phyloP scores from a whole-genome alignment of 2,797 vertebrate genomes.

The Harpagifer antarcticus region DNA sequence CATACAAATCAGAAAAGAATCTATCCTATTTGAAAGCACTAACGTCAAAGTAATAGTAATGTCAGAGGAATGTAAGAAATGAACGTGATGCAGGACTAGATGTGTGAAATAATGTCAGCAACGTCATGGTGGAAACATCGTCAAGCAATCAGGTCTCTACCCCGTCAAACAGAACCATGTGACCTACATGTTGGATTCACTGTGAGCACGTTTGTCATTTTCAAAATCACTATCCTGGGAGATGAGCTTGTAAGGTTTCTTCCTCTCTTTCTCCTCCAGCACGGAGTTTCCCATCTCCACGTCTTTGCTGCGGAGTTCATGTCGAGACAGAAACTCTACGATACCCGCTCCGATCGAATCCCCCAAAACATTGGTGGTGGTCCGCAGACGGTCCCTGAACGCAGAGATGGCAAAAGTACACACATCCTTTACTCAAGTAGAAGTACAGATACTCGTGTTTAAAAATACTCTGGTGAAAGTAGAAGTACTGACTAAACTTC shows the following conservation, averaged over 20 bases:
- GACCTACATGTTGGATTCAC: constrained; percentile 95
- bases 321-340: constrained; percentile 94
- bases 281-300: constrained; percentile 96
- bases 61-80: constrained; percentile 38
- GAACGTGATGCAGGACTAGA: background rate
- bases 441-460: too few species aligned
- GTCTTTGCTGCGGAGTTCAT: constrained; percentile 92
- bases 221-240: constrained; percentile 92
- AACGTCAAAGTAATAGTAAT: background rate
- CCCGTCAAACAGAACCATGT: constrained; percentile 13
- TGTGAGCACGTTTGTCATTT: constrained; percentile 90
- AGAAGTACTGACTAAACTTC: too few species aligned
- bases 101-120: constrained; percentile 20
- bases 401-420: too few species aligned
- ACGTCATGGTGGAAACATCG: constrained; percentile 4
- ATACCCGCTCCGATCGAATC: constrained; percentile 97
- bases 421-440: too few species aligned
- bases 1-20: constrained; percentile 22
- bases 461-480: too few species aligned
- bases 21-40: constrained; percentile 30
- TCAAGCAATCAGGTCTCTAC: constrained; percentile 8
- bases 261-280: constrained; percentile 96
- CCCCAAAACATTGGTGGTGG: constrained; percentile 96
- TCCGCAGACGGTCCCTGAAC: constrained; percentile 94
- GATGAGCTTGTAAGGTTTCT: constrained; percentile 96